Evolutionary conservation across 1,140 invertebrate genomes (phyloP), one percentile per base, ranked within the genome.

Genomic region (Theocolax elegans): DNA sequence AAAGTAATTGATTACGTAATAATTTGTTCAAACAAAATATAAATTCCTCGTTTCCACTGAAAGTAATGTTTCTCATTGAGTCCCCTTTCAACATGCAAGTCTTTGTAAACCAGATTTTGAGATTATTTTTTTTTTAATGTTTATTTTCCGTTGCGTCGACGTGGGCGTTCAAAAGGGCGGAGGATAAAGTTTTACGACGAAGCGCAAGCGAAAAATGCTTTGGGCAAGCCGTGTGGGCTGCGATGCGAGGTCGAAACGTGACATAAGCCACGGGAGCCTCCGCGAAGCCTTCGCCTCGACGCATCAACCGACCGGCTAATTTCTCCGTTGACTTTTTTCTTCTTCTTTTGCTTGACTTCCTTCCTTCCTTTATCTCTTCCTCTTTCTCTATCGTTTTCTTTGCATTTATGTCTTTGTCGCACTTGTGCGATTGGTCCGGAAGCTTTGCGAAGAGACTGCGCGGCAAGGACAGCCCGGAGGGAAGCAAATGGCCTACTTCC

Each of bases 401-500:
- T 31, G 48, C 59, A 21, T 31, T 65, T 49, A 6, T 38, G 12
- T 38, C 35, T 66, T 67, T 49, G 66, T 12, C 63, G 42, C 53
- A 73, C 65, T 63, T 49, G 65, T 48, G 27, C 17, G 29, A 1
- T 38, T 12, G 15, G 8, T 38, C 40, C 42, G 67, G 62, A 69
- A 74, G 63, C 66, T 72, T 23, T 63, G 59, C 48, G 27, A 35
- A 44, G 27, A 60, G n/a, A 56, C 15, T 23, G 54, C 53, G 42
- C 44, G 53, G 31, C 29, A 75, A 56, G 62, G 68, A 70, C n/a
- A n/a, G n/a, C n/a, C 12, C 35, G 66, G 63, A 31, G 53, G 17
- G 69, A 69, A 73, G 71, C 71, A 76, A 74, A 51, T 72, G 73
- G 62, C 73, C 75, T 76, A 76, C 54, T 76, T 76, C 65, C 64